phyloP scores from a whole-genome alignment of 1,140 invertebrate species.

The Triops longicaudatus region DNA sequence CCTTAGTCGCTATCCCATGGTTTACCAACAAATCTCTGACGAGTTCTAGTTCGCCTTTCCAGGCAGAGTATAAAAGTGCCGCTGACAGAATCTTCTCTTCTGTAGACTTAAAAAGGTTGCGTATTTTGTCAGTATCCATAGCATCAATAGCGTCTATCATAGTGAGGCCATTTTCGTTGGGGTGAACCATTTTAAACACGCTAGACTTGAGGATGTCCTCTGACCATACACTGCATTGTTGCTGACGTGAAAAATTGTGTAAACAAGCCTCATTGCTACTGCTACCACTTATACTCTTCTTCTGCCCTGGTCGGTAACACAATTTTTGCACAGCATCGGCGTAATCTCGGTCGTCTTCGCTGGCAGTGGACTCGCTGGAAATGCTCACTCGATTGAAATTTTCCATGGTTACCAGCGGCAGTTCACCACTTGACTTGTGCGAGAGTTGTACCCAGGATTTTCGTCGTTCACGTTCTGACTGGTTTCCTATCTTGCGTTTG shows the following conservation, averaged over 20 bases:
- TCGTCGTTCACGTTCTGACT: neutral
- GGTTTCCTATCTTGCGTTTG: neutral
- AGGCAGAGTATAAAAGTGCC: conserved; percentile 12
- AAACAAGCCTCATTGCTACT: neutral
- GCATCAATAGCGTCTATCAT: neutral
- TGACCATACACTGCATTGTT: conserved; percentile 21
- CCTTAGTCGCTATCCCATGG: neutral
- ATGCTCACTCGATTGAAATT: conserved; percentile 17
- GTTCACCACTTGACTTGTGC: neutral
- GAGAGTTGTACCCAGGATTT: neutral
- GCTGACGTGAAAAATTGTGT: neutral
- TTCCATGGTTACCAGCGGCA: neutral
- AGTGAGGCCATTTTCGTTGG: neutral
- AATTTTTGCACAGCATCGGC: conserved; percentile 8
- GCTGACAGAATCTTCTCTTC: neutral
- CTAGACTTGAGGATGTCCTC: conserved; percentile 11
- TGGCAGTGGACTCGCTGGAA: conserved; percentile 25
- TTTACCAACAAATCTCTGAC: neutral
- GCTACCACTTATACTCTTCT: neutral
- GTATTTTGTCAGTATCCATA: neutral
- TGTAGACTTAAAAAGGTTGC: neutral
- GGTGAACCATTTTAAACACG: neutral
- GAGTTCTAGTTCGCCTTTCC: neutral
- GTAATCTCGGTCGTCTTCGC: conserved; percentile 17
- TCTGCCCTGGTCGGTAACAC: neutral